Conservation (phyloP, 1,140 invertebrate genomes). For the Saccostrea echinata region DNA sequence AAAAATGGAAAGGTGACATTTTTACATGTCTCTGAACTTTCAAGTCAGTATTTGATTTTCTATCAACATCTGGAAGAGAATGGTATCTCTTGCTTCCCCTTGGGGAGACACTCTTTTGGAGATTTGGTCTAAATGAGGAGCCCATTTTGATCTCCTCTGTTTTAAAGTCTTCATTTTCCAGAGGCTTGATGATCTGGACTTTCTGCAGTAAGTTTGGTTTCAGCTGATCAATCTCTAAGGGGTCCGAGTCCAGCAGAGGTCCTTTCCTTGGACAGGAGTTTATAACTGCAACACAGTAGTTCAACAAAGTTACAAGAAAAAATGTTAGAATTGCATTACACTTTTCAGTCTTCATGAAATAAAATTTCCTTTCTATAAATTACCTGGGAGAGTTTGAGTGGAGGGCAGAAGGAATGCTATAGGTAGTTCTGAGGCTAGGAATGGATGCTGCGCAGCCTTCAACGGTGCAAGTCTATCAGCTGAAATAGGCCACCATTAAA, state of each 20-base stretch:
- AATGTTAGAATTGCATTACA: too few relatives aligned
- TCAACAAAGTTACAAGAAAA: not conserved
- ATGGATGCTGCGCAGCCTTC: conserved; percentile 68
- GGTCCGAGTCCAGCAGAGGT: not conserved
- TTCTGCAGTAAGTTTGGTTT: not conserved
- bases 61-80: not conserved
- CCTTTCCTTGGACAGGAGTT: not conserved
- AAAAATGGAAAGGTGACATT: not conserved
- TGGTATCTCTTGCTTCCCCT: not conserved
- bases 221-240: not conserved
- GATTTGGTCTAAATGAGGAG: not conserved
- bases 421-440: conserved; percentile 66
- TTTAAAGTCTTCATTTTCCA: not conserved
- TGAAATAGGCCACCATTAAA: conserved; percentile 50
- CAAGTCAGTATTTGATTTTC: not conserved
- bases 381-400: not conserved
- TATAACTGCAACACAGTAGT: not conserved
- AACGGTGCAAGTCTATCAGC: conserved; percentile 65
- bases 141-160: not conserved
- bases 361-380: not conserved
- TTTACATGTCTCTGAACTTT: not conserved
- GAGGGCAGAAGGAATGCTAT: conserved; percentile 49
- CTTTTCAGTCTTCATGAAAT: too few relatives aligned
- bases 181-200: not conserved
- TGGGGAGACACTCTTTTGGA: not conserved